Evolutionary conservation across 2,113 vertebrate species (phyloP).

Genomic region (Miniopterus natalensis): DNA sequence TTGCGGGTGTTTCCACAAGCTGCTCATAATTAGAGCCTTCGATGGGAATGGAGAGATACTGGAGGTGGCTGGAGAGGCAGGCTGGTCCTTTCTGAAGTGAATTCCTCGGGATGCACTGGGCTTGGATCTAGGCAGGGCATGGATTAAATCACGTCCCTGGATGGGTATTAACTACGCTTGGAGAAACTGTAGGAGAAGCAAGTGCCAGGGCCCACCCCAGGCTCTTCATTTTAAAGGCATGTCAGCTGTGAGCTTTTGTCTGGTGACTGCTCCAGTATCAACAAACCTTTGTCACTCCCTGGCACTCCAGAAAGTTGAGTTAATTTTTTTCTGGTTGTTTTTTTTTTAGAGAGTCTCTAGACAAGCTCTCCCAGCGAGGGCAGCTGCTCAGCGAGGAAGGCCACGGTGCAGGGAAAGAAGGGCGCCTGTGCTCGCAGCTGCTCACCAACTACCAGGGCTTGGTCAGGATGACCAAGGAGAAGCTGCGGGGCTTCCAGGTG

Average conservation of each 20-base stretch:
- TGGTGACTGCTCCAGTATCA: not conserved
- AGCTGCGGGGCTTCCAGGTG: conserved; percentile 91
- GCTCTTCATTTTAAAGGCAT: not conserved
- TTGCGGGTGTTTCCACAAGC: not conserved
- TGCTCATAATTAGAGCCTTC: not conserved
- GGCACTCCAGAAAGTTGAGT: not conserved
- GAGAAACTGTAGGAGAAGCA: not conserved
- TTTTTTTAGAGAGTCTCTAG: conserved; percentile 92
- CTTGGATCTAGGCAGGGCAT: not conserved
- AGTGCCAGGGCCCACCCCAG: not conserved
- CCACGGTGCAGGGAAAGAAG: conserved; percentile 90
- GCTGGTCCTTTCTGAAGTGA: not conserved
- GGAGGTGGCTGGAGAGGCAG: not conserved
- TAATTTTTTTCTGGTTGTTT: not conserved
- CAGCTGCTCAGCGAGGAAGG: conserved; percentile 92
- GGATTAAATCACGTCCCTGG: not conserved
- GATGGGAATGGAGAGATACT: not conserved
- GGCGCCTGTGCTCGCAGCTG: conserved; percentile 90
- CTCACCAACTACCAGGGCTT: conserved; percentile 93
- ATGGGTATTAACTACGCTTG: not conserved
- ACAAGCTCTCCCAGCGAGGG: conserved; percentile 92
- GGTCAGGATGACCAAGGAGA: conserved; percentile 91
- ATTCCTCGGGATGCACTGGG: not conserved
- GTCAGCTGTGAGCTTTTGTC: conserved; percentile 9
- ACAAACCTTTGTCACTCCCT: not conserved